Evolutionary conservation across 92 coral and sea anemone genomes (phyloP).

Genomic region (Umimayanthus chanpuru): DNA sequence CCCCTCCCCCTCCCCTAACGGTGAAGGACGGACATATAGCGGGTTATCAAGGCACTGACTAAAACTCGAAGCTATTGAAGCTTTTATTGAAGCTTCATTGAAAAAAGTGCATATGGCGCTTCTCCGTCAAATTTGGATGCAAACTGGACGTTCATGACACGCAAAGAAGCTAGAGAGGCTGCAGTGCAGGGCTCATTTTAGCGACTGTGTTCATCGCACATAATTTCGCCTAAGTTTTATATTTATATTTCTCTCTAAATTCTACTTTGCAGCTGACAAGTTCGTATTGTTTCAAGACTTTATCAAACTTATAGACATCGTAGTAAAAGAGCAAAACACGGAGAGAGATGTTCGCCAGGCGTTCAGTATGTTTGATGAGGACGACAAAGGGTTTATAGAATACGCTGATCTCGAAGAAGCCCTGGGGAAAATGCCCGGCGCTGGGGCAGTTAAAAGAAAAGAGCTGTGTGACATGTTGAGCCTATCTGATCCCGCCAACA

Average conservation of each 20-base stretch:
- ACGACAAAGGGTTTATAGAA: not conserved
- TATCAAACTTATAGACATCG: not conserved
- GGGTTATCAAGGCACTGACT: too few species aligned
- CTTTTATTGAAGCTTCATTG: too few species aligned
- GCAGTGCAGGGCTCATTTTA: not conserved
- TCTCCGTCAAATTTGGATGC: too few species aligned
- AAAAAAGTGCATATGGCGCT: too few species aligned
- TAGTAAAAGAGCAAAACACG: slow-evolving; percentile 26
- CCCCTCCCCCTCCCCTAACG: too few species aligned
- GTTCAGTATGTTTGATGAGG: slow-evolving; percentile 37
- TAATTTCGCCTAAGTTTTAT: not conserved
- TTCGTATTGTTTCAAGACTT: slow-evolving; percentile 28
- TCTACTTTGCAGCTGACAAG: slow-evolving; percentile 15
- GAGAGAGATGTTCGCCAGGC: slow-evolving; percentile 32
- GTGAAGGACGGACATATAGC: too few species aligned
- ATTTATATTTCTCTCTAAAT: not conserved
- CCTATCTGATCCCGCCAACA: slow-evolving; percentile 14
- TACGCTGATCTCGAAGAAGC: slow-evolving; percentile 13
- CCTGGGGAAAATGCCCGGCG: slow-evolving; percentile 35
- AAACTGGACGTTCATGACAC: not conserved
- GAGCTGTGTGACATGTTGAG: slow-evolving; percentile 12
- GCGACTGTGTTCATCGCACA: not conserved
- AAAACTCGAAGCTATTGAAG: too few species aligned
- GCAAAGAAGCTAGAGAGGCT: not conserved
- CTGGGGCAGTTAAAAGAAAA: not conserved